A percentile compares a stretch with the other conserved stretches of the same genome.
Conservation (phyloP, 1,140 invertebrate species). For the Listronotus bonariensis region DNA sequence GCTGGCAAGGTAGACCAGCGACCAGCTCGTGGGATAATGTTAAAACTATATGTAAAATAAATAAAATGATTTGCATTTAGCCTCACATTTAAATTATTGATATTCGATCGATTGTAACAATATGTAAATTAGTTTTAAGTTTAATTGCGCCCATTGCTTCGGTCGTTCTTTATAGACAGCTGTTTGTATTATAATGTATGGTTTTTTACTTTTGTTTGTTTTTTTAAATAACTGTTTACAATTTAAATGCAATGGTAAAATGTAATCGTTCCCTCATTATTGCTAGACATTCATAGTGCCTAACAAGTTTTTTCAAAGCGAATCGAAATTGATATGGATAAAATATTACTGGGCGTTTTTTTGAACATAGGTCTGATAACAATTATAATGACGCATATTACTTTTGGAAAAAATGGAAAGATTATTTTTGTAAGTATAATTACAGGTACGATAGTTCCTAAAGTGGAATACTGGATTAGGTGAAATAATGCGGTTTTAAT, state of each 20-base stretch:
- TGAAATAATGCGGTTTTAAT: too few relatives aligned
- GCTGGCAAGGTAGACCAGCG: slow-evolving; percentile 12
- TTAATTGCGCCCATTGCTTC: slow-evolving; percentile 17
- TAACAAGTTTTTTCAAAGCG: too few relatives aligned
- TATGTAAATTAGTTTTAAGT: slow-evolving; percentile 20
- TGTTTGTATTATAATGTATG: slow-evolving; percentile 14
- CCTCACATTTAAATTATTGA: slow-evolving; percentile 30
- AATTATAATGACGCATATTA: too few relatives aligned
- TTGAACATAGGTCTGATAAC: too few relatives aligned
- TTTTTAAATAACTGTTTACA: background rate
- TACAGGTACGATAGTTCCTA: too few relatives aligned
- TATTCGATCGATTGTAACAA: slow-evolving; percentile 29
- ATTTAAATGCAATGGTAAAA: background rate
- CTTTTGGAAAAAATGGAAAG: too few relatives aligned
- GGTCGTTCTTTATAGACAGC: slow-evolving; percentile 17
- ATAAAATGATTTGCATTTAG: slow-evolving; percentile 32
- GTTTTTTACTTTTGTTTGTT: background rate
- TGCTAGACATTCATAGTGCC: too few relatives aligned
- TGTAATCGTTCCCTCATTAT: too few relatives aligned
- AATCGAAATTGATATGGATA: too few relatives aligned
- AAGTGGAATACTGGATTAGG: too few relatives aligned
- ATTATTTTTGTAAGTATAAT: too few relatives aligned
- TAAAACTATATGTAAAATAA: slow-evolving; percentile 28
- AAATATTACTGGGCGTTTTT: too few relatives aligned
- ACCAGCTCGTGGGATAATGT: slow-evolving; percentile 22